Percentiles rank a stretch among this genome's conserved stretches.
phyloP scores from a whole-genome alignment of 2,113 vertebrate species.

The Raphicerus campestris region DNA sequence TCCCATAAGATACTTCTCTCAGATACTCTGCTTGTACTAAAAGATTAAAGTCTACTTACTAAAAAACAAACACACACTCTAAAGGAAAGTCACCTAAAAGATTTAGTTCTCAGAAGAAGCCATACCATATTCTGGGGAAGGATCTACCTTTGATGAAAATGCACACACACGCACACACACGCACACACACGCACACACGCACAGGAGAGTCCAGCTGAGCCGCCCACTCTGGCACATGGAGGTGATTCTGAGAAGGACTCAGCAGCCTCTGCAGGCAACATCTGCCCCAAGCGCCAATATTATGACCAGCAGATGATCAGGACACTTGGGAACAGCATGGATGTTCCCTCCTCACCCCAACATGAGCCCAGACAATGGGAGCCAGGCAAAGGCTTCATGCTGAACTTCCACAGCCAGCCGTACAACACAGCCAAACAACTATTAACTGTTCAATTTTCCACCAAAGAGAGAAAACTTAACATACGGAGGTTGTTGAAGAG shows the following conservation, averaged over 20 bases:
- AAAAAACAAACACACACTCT: background rate
- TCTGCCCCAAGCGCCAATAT: background rate
- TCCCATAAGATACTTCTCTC: background rate
- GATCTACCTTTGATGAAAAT: background rate
- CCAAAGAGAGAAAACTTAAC: background rate
- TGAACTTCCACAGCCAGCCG: background rate
- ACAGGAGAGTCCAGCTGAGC: background rate
- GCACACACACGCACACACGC: background rate
- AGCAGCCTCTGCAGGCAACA: background rate
- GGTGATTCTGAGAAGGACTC: background rate
- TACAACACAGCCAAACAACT: background rate
- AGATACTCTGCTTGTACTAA: background rate
- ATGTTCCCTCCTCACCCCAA: background rate
- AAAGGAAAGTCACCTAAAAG: background rate
- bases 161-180: background rate
- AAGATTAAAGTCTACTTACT: background rate
- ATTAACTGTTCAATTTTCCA: slow-evolving; percentile 30
- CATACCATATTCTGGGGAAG: background rate
- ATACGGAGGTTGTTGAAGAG: background rate
- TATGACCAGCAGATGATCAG: background rate
- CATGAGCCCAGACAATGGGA: slow-evolving; percentile 2
- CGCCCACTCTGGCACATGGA: background rate
- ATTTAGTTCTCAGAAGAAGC: background rate
- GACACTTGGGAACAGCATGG: background rate
- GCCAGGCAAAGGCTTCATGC: background rate